A percentile compares a stretch with the other conserved stretches of the same genome.
phyloP scores from a whole-genome alignment of 2,888 invertebrate species.

The Fragum fragum region DNA sequence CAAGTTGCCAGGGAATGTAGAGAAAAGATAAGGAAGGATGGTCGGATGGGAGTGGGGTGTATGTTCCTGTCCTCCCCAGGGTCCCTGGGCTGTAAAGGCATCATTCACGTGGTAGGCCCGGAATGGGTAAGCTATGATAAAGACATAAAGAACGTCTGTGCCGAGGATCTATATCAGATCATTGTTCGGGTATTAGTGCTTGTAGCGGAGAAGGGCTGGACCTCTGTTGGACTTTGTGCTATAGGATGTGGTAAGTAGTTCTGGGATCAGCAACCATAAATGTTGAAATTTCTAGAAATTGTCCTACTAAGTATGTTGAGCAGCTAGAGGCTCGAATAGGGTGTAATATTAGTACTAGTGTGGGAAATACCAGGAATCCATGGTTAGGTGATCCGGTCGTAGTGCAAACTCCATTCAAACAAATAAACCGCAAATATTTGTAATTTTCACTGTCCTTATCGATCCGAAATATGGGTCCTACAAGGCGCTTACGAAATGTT shows the following conservation, averaged over 20 bases:
- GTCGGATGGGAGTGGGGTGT: conserved; percentile 5
- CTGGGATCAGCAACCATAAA: too few relatives aligned
- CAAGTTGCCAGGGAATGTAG: not conserved
- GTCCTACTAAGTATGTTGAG: too few relatives aligned
- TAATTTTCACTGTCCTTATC: too few relatives aligned
- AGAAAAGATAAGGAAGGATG: not conserved
- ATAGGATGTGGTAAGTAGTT: conserved; percentile 19
- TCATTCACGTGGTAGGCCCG: conserved; percentile 12
- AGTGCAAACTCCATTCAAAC: too few relatives aligned
- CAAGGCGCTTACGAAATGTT: too few relatives aligned
- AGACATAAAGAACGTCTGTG: conserved; percentile 8
- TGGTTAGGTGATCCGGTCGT: too few relatives aligned
- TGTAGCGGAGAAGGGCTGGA: conserved; percentile 2
- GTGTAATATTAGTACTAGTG: too few relatives aligned
- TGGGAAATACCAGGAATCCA: too few relatives aligned
- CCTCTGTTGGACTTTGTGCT: conserved; percentile 3
- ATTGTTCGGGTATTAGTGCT: not conserved
- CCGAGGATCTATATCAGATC: conserved; percentile 7
- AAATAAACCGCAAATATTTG: too few relatives aligned
- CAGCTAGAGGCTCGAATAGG: too few relatives aligned
- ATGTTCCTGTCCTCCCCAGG: conserved; percentile 1
- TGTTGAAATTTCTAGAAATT: too few relatives aligned
- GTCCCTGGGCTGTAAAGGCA: not conserved
- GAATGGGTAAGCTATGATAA: conserved; percentile 2
- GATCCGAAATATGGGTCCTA: too few relatives aligned